These are phyloP conservation scores for Alviniconcha marisindica DNA, from an alignment of 1,140 invertebrate genomes.

Conservation along the genomic window DNA sequence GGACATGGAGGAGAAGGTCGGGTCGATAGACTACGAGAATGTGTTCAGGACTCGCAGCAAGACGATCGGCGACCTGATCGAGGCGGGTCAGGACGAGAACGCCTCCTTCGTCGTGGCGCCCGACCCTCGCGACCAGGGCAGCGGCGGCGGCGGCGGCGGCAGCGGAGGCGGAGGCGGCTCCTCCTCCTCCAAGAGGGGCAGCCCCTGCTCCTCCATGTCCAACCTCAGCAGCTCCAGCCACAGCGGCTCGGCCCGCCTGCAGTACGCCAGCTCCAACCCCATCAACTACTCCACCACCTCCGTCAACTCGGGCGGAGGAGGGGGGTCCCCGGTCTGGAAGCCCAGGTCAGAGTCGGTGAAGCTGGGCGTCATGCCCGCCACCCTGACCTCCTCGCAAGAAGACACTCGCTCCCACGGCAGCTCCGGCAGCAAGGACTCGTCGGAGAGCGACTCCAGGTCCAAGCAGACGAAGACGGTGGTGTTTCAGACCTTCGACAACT, in stretches of 20 bases:
- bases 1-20: slow-evolving; percentile 83
- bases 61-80: slow-evolving; percentile 86
- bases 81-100: slow-evolving; percentile 88
- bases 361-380: slow-evolving; percentile 59
- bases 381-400: slow-evolving; percentile 38
- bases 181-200: slow-evolving; percentile 78
- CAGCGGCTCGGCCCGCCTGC: slow-evolving; percentile 90
- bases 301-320: slow-evolving; percentile 42
- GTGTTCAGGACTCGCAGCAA: slow-evolving; percentile 90
- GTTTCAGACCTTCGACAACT: slow-evolving; percentile 47
- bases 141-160: no score
- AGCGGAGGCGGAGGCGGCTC: background rate
- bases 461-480: slow-evolving; percentile 56
- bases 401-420: slow-evolving; percentile 40
- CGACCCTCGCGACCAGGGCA: slow-evolving; percentile 71
- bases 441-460: slow-evolving; percentile 45
- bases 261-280: slow-evolving; percentile 94
- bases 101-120: slow-evolving; percentile 80
- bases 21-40: slow-evolving; percentile 81
- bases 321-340: slow-evolving; percentile 91
- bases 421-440: slow-evolving; percentile 42
- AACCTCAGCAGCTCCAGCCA: slow-evolving; percentile 90
- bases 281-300: slow-evolving; percentile 86
- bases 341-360: slow-evolving; percentile 79
- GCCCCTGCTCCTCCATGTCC: slow-evolving; percentile 94